These are phyloP conservation scores for Antechinus flavipes DNA, from an alignment of 2,113 vertebrate species.

Conservation along the genomic window DNA sequence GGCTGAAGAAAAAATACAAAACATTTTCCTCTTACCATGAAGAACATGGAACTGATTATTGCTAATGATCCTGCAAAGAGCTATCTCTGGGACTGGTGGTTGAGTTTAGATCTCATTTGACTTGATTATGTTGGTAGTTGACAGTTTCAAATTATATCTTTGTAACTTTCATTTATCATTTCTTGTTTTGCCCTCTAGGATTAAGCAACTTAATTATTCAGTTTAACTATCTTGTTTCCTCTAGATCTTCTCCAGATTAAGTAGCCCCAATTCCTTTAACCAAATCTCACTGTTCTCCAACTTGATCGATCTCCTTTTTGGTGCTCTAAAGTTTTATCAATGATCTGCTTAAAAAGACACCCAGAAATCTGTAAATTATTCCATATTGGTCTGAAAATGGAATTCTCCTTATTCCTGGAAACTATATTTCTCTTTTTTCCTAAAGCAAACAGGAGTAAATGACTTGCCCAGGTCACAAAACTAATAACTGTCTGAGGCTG, in stretches of 20 bases:
- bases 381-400: not conserved
- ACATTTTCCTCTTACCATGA: not conserved
- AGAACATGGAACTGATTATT: not conserved
- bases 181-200: not conserved
- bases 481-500: no score
- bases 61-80: not conserved
- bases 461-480: no score
- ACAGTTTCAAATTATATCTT: not conserved
- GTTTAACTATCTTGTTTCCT: not conserved
- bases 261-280: not conserved
- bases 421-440: not conserved
- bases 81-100: not conserved
- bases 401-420: not conserved
- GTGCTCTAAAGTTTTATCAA: not conserved
- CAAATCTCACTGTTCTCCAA: not conserved
- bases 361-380: not conserved
- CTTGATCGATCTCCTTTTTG: not conserved
- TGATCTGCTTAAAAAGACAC: not conserved
- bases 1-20: conserved; percentile 55
- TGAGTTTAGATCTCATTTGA: not conserved
- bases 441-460: no score
- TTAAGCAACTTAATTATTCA: not conserved
- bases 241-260: not conserved
- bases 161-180: not conserved
- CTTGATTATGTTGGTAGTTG: not conserved